Evolutionary conservation across 2,888 invertebrate genomes (phyloP).

Genomic region (Amblyjoppa fuscipennis): DNA sequence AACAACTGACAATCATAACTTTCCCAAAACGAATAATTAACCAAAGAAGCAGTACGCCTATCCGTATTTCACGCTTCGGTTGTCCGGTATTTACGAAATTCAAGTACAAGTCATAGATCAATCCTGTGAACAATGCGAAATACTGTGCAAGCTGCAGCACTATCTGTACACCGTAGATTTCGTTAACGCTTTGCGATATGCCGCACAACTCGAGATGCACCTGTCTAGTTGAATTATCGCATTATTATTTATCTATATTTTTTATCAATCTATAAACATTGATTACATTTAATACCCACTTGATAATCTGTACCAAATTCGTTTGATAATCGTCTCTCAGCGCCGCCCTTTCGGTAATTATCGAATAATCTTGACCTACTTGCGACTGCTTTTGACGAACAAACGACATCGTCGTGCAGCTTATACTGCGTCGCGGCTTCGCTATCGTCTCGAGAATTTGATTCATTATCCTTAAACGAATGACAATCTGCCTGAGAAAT

Average conservation of each 20-base stretch:
- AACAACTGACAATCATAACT: slow-evolving; percentile 6
- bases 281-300: slow-evolving; percentile 10
- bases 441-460: slow-evolving; percentile 8
- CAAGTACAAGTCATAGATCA: slow-evolving; percentile 42
- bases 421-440: background rate
- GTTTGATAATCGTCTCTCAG: background rate
- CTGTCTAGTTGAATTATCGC: slow-evolving; percentile 65
- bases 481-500: slow-evolving; percentile 1
- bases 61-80: slow-evolving; percentile 5
- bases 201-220: slow-evolving; percentile 72
- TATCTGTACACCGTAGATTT: slow-evolving; percentile 59
- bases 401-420: background rate
- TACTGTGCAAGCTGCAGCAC: slow-evolving; percentile 58
- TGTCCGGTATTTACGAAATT: background rate
- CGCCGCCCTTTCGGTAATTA: background rate
- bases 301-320: slow-evolving; percentile 21
- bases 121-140: slow-evolving; percentile 57
- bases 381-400: background rate
- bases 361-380: background rate
- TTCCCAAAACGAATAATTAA: slow-evolving; percentile 9
- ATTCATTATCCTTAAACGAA: slow-evolving; percentile 18
- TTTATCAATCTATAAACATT: background rate
- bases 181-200: slow-evolving; percentile 62
- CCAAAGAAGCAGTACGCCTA: slow-evolving; percentile 22
- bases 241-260: background rate